Evolutionary conservation across 2,888 invertebrate genomes (phyloP).

Genomic region (Caenorhabditis panamensis): DNA sequence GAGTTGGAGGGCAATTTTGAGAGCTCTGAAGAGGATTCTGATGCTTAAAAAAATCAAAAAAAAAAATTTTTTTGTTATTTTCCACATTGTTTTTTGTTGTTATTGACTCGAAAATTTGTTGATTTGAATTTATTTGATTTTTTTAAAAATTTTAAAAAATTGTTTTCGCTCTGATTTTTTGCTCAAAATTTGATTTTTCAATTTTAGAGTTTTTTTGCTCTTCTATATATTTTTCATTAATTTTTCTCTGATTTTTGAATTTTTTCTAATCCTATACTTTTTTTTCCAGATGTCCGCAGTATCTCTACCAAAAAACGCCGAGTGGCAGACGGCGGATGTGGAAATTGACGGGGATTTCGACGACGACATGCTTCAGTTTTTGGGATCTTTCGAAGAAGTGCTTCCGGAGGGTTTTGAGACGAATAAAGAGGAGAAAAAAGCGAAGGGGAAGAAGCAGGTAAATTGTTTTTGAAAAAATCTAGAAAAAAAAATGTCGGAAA

Average conservation of each 20-base stretch:
- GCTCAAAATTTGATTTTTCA: slow-evolving; percentile 15
- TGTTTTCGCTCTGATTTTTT: slow-evolving; percentile 1
- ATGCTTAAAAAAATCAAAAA: neutral
- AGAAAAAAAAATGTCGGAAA: too few species aligned
- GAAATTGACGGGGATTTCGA: slow-evolving; percentile 56
- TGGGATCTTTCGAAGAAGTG: slow-evolving; percentile 70
- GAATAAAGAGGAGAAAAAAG: slow-evolving; percentile 2
- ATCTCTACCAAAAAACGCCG: slow-evolving; percentile 21
- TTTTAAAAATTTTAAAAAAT: too few species aligned
- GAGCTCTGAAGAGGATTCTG: slow-evolving; percentile 2
- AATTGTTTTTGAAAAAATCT: slow-evolving; percentile 15
- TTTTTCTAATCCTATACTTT: too few species aligned
- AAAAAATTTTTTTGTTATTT: neutral
- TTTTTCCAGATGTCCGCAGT: slow-evolving; percentile 38
- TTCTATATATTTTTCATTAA: slow-evolving; percentile 13
- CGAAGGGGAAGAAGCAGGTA: slow-evolving; percentile 4
- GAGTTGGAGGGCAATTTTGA: slow-evolving; percentile 10
- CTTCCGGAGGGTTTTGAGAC: slow-evolving; percentile 45
- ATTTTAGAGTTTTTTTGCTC: slow-evolving; percentile 33
- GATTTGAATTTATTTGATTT: neutral
- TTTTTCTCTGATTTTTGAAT: slow-evolving; percentile 5
- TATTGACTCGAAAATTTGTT: neutral
- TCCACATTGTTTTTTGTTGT: neutral
- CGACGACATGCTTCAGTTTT: slow-evolving; percentile 63
- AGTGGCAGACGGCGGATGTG: slow-evolving; percentile 62